Conservation (phyloP, 2,888 invertebrate genomes). For the Eristalinus aeneus region DNA sequence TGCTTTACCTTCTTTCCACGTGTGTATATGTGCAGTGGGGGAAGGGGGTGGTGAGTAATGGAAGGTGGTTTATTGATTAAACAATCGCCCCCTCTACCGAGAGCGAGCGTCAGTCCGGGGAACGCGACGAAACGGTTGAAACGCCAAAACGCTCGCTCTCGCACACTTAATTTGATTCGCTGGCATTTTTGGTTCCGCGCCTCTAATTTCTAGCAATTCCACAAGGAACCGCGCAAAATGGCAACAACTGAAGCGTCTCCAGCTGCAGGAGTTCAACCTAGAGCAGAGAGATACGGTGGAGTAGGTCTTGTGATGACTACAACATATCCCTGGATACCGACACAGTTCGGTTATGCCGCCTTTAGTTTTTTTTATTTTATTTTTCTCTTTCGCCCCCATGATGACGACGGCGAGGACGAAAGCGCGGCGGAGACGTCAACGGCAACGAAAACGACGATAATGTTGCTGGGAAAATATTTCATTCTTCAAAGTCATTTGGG, state of each 20-base stretch:
- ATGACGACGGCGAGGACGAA: constrained; percentile 10
- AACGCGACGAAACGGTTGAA: constrained; percentile 2
- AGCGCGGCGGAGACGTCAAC: constrained; percentile 22
- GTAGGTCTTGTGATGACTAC: constrained; percentile 32
- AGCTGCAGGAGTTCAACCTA: constrained; percentile 1
- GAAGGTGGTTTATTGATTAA: constrained; percentile 58
- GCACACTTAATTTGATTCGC: constrained; percentile 67
- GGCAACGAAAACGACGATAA: constrained; percentile 50
- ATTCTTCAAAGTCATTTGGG: constrained; percentile 62
- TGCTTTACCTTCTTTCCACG: background rate
- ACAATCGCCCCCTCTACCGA: constrained; percentile 36
- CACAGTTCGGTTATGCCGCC: background rate
- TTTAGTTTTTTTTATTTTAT: background rate
- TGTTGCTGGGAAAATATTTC: constrained; percentile 61
- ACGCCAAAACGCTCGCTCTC: constrained; percentile 47
- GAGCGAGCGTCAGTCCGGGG: background rate
- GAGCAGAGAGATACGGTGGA: background rate
- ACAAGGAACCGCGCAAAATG: constrained; percentile 55
- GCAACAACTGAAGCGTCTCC: constrained; percentile 51
- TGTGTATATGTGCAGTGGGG: background rate
- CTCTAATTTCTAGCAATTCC: constrained; percentile 65
- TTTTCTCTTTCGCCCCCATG: background rate
- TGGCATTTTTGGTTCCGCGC: constrained; percentile 55
- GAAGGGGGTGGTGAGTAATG: background rate
- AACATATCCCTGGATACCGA: constrained; percentile 45